Evolutionary conservation across 2,888 invertebrate species (phyloP), one percentile per base, ranked within the genome.

Genomic region (Tetragonula carbonaria): DNA sequence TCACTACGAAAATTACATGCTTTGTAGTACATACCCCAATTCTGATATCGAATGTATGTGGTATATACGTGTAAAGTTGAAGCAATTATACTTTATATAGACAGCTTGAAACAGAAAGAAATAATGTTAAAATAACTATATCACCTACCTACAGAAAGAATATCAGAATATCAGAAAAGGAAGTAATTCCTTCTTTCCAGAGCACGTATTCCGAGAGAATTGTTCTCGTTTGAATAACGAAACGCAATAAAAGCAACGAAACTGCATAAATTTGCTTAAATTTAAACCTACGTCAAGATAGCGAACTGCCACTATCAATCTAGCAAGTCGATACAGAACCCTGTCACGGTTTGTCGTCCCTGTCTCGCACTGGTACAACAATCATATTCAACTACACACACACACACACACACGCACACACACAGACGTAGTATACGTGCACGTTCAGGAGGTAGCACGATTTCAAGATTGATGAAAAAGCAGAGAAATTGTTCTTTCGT

Each of bases 301-400:
- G 23, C 45, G 18, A 62, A 13, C 5, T 55, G 38, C 0, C 23
- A 55, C 38, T 59, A 62, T 53, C 63, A 78, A 78, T 78, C 68
- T 67, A 23, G 6, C 14, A 74, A 72, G 70, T 72, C 50, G 57
- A 80, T 70, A 65, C 8, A 51, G 75, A 77, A 45, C 59, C 63
- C 77, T 65, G 57, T 66, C 51, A 65, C 73, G 57, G 33, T 80
- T 75, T 66, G 45, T 70, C 78, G 72, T 38, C 28, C 84, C 76
- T 62, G 57, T 75, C 88, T 78, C 86, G 57, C 38, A 28, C 78
- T 77, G 87, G 84, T 50, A 88, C 70, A 73, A 55, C 68, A 77
- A 86, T 84, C 77, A 55, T 73, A 38, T 57, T 21, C 59, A 59
- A 62, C 8, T 8, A 28, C 23, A 14, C 1, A 16, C 8, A 62